Percentiles rank a stretch among this genome's conserved stretches.
These are phyloP conservation scores for Spisula subtruncata DNA, from an alignment of 2,888 invertebrate genomes.

Conservation along the genomic window DNA sequence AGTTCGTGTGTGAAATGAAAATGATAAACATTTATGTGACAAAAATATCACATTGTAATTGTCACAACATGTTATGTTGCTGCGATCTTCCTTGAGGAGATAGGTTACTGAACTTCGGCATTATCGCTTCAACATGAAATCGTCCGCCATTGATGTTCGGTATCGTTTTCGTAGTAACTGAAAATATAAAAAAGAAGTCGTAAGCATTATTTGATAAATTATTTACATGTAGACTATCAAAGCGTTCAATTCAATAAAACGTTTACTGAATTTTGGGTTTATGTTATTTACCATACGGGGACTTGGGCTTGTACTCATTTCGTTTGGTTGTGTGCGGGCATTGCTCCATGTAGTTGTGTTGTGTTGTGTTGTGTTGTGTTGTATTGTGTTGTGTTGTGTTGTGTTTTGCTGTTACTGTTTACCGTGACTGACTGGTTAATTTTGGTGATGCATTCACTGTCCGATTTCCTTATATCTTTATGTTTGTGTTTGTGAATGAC, in stretches of 20 bases:
- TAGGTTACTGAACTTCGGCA: background rate
- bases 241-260: background rate
- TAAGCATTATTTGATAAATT: too few species aligned
- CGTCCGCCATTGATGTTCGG: conserved; percentile 30
- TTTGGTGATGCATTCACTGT: too few species aligned
- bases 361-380: too few species aligned
- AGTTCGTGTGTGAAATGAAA: background rate
- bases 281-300: too few species aligned
- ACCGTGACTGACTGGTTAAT: too few species aligned
- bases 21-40: background rate
- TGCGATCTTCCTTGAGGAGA: conserved; percentile 4
- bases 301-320: too few species aligned
- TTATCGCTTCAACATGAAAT: conserved; percentile 29
- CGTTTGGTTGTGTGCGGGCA: too few species aligned
- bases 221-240: background rate
- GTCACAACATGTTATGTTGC: background rate
- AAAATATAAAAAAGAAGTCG: conserved; percentile 2
- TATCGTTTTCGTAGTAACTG: conserved; percentile 48
- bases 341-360: too few species aligned
- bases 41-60: background rate
- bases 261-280: background rate
- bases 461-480: too few species aligned
- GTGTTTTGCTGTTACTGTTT: too few species aligned
- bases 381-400: too few species aligned
- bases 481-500: too few species aligned